Percentiles rank a stretch among this genome's conserved stretches.
Evolutionary conservation across 2,888 invertebrate genomes (phyloP).

Genomic region (Phyllotreta cruciferae): DNA sequence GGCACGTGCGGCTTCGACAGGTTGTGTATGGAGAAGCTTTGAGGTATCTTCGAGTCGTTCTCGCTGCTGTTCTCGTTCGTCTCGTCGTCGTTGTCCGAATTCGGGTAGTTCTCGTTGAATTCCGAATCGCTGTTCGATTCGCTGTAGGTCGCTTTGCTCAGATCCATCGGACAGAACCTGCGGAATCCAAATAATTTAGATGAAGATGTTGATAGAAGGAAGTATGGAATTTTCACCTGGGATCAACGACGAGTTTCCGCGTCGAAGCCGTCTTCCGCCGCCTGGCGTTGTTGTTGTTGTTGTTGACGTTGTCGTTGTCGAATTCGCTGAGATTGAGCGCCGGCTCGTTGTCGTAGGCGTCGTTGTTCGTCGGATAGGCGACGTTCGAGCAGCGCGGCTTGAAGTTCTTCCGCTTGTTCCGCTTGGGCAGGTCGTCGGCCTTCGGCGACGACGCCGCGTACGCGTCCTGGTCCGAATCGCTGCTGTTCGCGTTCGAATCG

Average conservation of each 20-base stretch:
- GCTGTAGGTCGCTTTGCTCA: constrained; percentile 57
- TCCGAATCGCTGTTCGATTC: constrained; percentile 53
- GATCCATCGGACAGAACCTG: constrained; percentile 55
- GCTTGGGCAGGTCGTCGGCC: constrained; percentile 66
- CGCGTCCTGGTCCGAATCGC: constrained; percentile 63
- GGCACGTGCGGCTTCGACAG: constrained; percentile 58
- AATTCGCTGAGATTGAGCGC: constrained; percentile 45
- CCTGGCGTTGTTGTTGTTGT: constrained; percentile 53
- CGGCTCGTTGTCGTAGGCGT: constrained; percentile 44
- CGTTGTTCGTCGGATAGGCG: constrained; percentile 61
- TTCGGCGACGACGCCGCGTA: constrained; percentile 51
- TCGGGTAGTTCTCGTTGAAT: constrained; percentile 49
- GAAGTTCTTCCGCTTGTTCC: constrained; percentile 81
- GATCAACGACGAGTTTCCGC: constrained; percentile 50
- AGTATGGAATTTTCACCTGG: constrained; percentile 34
- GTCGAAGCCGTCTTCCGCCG: constrained; percentile 54
- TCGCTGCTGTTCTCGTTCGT: constrained; percentile 50
- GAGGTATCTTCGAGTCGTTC: constrained; percentile 55
- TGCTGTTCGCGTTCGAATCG: constrained; percentile 60
- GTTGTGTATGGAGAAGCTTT: constrained; percentile 53
- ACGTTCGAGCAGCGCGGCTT: constrained; percentile 73
- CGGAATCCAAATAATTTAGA: neutral
- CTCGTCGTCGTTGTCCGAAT: constrained; percentile 61
- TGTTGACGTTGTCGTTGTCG: constrained; percentile 48
- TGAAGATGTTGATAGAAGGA: neutral